Conservation (phyloP, 2,888 invertebrate species). For the Cantharis lateralis region DNA sequence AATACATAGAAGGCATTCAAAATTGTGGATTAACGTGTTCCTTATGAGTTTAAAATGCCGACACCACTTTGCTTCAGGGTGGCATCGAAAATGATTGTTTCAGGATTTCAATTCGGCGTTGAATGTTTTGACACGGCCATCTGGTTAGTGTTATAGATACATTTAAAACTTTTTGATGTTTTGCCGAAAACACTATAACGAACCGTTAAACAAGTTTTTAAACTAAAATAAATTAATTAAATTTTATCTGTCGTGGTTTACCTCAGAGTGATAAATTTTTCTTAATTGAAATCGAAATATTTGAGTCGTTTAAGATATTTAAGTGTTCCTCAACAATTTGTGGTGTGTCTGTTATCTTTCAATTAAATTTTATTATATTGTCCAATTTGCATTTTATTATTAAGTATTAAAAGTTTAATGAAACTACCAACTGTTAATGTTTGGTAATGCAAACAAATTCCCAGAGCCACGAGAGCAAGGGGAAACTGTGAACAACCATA, state of each 20-base stretch:
- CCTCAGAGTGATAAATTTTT: neutral
- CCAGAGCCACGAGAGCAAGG: slow-evolving; percentile 7
- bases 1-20: slow-evolving; percentile 15
- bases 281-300: neutral
- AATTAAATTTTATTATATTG: neutral
- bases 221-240: neutral
- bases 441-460: slow-evolving; percentile 1
- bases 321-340: neutral
- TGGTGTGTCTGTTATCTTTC: neutral
- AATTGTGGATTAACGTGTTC: slow-evolving; percentile 11
- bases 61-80: slow-evolving; percentile 31
- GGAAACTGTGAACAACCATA: slow-evolving; percentile 9
- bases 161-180: slow-evolving; percentile 24
- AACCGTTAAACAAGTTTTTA: neutral
- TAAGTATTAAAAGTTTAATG: neutral
- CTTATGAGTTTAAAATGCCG: slow-evolving; percentile 20
- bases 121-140: slow-evolving; percentile 44
- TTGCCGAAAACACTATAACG: slow-evolving; percentile 20
- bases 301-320: neutral
- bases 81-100: slow-evolving; percentile 29
- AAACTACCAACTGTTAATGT: neutral
- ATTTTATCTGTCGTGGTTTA: neutral
- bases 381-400: neutral
- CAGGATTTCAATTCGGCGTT: slow-evolving; percentile 32
- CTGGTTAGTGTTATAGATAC: slow-evolving; percentile 39